Evolutionary conservation across 1,140 invertebrate genomes (phyloP), one percentile per base, ranked within the genome.

Genomic region (Ceratina australensis): DNA sequence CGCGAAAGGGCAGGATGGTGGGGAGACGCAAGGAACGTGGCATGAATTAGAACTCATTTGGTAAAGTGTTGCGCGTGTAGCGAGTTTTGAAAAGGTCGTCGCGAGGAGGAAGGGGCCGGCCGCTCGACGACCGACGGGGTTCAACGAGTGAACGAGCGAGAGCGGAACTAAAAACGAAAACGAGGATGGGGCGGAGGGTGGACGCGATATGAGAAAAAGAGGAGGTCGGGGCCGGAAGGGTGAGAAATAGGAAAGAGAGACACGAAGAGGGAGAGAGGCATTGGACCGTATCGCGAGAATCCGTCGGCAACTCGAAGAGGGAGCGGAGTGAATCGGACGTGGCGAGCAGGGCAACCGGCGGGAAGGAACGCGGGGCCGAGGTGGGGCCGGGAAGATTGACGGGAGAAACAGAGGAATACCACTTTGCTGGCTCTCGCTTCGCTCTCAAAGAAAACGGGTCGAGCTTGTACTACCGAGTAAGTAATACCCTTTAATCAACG

Each of bases 21-120:
- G 54, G 65, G 54, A 57, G 52, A 16, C n/a, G 42, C 54, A 20
- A 56, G 60, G 69, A 83, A 73, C 68, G 72, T 74, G 76, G 74
- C 83, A 75, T 78, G 76, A 87, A 84, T 87, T 87, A 87, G 83
- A 88, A 87, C 85, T 88, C 86, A 86, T 87, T 87, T 88, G 71
- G 80, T 80, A 78, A 83, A 86, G 83, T 87, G 87, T 82, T 72
- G 81, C 60, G 59, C 74, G 67, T 77, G 71, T 79, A 79, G 77
- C 61, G 71, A 74, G 71, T 79, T 77, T 78, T 50, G 15, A 80
- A 76, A 73, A 64, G 73, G 65, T 64, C 72, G 72, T 68, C 57
- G 54, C 49, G 22, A n/a, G 61, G 60, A 33, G 54, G 24, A 33
- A 15, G 12, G 26, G 8, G 63, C 12, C 22, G 33, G 33, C n/a